Conservation (phyloP, 2,888 invertebrate species). For the Agonum fuliginosum region DNA sequence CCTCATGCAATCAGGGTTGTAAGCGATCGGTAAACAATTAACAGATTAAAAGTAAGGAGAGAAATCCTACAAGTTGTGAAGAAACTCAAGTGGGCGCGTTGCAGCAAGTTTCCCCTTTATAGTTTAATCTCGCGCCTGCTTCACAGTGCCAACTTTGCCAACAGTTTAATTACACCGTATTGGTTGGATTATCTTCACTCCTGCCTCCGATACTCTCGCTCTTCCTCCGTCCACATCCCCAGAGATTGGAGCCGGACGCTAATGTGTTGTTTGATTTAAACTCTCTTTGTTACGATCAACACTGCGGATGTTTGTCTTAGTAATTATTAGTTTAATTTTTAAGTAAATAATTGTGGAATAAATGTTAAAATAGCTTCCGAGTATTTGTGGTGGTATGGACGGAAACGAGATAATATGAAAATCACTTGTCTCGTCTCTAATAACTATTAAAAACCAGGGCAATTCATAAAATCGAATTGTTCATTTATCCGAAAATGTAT, state of each 20-base stretch:
- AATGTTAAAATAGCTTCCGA: too few relatives aligned
- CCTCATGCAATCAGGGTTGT: conserved; percentile 19
- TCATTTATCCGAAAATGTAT: too few relatives aligned
- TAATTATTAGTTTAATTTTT: conserved; percentile 15
- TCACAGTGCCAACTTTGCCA: conserved; percentile 17
- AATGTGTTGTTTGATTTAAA: conserved; percentile 40
- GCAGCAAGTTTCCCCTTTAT: conserved; percentile 36
- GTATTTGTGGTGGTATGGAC: too few relatives aligned
- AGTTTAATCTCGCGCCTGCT: conserved; percentile 26
- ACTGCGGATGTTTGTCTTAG: not conserved
- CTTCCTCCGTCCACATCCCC: not conserved
- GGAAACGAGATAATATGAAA: too few relatives aligned
- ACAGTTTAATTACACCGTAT: conserved; percentile 43
- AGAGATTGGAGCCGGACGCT: conserved; percentile 3
- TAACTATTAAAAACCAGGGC: too few relatives aligned
- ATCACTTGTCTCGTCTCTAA: too few relatives aligned
- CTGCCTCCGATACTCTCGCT: not conserved
- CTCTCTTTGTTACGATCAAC: conserved; percentile 14
- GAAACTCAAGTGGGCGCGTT: conserved; percentile 16
- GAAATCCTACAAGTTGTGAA: conserved; percentile 39
- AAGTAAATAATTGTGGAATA: too few relatives aligned
- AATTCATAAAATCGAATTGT: too few relatives aligned
- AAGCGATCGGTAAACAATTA: conserved; percentile 32
- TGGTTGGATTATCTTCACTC: conserved; percentile 22
- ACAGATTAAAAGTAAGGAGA: conserved; percentile 33